Base-by-base conservation (phyloP, 2,797 vertebrate species). In the Serranus cabrilla region DNA sequence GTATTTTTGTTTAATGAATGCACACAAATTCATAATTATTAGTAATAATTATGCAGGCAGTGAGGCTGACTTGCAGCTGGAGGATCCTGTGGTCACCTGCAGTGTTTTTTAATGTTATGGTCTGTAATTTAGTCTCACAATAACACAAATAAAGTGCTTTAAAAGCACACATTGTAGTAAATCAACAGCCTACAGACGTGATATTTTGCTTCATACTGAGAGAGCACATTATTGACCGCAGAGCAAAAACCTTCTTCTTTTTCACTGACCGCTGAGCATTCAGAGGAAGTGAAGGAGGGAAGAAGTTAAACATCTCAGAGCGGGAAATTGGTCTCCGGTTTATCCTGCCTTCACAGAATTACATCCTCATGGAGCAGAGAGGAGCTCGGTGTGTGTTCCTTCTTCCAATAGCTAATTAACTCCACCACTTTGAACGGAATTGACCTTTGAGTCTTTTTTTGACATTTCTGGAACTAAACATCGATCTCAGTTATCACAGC, bases 241-340 rank as follows among this genome's bases (percentile, higher is more conserved):
- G 34, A 57, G n/a, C 52, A 46, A 51, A 59, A 51, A 59, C 23
- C 13, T 54, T 20, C 39, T 20, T 45, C 10, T 37, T 6, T 46
- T 31, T 67, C 27, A n/a, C 16, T 25, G n/a, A 27, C 10, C 42
- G 4, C 1, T 17, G 34, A 49, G 16, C 23, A 7, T 23, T 0
- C 7, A 34, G 12, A 63, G 49, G n/a, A 51, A 55, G 47, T 37
- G 11, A 59, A 62, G 39, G 16, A 70, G 62, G 25, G 55, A 34
- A 37, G 2, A 59, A 47, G 25, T 62, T 27, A 59, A 72, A 65
- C 45, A 37, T 63, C 55, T 58, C 49, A 70, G 56, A 40, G 34
- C 23, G 68, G 83, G 86, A 92, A 89, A 87, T 84, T 78, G 74
- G 34, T 84, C 75, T 81, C 39, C 20, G 59, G 60, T 85, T 77